A percentile compares a stretch with the other conserved stretches of the same genome.
Evolutionary conservation across 1,140 invertebrate genomes (phyloP).

Genomic region (Lucilia sericata): DNA sequence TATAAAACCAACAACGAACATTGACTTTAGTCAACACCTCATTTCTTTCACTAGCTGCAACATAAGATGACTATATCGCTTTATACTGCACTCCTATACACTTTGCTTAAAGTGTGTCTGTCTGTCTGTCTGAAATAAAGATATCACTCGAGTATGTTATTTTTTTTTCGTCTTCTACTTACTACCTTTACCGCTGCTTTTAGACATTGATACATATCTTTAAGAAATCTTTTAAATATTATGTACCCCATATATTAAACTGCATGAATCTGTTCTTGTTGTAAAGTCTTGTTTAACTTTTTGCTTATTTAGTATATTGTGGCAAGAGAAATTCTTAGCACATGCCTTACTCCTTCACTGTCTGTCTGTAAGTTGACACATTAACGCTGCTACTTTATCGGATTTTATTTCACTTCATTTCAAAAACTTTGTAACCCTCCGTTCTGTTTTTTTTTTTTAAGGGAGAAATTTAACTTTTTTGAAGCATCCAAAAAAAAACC

Average conservation of each 20-base stretch:
- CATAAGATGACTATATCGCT: background rate
- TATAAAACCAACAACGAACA: too few relatives aligned
- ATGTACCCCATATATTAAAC: conserved; percentile 29
- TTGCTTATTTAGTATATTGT: background rate
- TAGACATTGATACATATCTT: background rate
- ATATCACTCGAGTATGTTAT: background rate
- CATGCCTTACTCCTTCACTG: background rate
- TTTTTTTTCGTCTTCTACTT: background rate
- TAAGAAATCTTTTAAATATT: conserved; percentile 22
- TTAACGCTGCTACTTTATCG: conserved; percentile 1
- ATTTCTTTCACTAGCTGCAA: too few relatives aligned
- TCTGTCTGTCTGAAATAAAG: background rate
- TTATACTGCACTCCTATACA: background rate
- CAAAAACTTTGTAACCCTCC: background rate
- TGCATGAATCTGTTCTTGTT: background rate
- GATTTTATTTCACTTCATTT: background rate
- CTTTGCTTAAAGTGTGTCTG: background rate
- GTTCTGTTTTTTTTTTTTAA: too few relatives aligned
- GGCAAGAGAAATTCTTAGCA: background rate
- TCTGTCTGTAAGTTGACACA: background rate
- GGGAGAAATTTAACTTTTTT: background rate
- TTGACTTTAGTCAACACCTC: too few relatives aligned
- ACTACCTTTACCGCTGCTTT: background rate
- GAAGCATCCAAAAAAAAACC: too few relatives aligned
- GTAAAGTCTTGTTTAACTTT: background rate